These are phyloP conservation scores for Sebastiscus albofasciatus DNA, from an alignment of 2,797 vertebrate genomes.

Conservation along the genomic window DNA sequence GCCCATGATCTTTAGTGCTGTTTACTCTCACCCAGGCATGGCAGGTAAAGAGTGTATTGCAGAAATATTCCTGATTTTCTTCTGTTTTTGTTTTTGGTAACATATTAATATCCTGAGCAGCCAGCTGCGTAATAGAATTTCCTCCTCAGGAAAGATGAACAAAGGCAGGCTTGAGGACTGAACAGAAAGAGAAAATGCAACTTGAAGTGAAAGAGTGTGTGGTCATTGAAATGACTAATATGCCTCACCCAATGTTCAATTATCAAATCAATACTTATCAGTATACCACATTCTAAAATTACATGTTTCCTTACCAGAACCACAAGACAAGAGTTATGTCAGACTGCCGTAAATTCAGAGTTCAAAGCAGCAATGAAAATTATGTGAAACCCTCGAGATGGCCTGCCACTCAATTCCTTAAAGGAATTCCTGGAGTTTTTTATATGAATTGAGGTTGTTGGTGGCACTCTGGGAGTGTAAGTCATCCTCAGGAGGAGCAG, in stretches of 20 bases:
- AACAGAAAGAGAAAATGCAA: slow-evolving; percentile 38
- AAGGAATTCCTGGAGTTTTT: slow-evolving; percentile 29
- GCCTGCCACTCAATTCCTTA: slow-evolving; percentile 6
- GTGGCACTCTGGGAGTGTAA: slow-evolving; percentile 71
- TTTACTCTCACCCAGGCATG: slow-evolving; percentile 8
- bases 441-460: slow-evolving; percentile 45
- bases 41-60: neutral
- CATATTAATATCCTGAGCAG: slow-evolving; percentile 19
- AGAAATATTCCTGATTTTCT: neutral
- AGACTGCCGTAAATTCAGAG: slow-evolving; percentile 35
- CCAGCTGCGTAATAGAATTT: slow-evolving; percentile 40
- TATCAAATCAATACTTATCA: slow-evolving; percentile 40
- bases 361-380: slow-evolving; percentile 51
- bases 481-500: slow-evolving; percentile 83
- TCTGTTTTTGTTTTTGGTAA: slow-evolving; percentile 1
- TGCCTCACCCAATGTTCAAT: slow-evolving; percentile 11
- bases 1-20: slow-evolving; percentile 4
- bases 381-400: slow-evolving; percentile 26
- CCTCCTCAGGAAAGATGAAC: slow-evolving; percentile 31
- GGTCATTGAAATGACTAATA: slow-evolving; percentile 49
- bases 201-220: slow-evolving; percentile 46
- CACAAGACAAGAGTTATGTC: slow-evolving; percentile 46
- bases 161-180: slow-evolving; percentile 34
- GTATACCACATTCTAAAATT: slow-evolving; percentile 29
- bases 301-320: slow-evolving; percentile 30